Evolutionary conservation across 2,888 invertebrate genomes (phyloP).

Genomic region (Dinocampus coccinellae): DNA sequence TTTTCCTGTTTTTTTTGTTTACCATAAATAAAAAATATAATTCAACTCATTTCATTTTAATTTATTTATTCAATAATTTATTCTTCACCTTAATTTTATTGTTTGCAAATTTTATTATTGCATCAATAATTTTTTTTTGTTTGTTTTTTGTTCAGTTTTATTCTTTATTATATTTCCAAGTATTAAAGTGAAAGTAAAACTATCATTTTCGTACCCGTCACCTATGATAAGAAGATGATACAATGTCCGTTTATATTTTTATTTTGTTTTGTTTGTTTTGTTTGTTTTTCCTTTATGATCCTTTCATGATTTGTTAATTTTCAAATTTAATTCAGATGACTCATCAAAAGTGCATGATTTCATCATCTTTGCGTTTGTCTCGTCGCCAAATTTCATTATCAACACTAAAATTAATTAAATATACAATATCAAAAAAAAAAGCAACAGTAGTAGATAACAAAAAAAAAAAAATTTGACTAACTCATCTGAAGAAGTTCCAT

Average conservation of each 20-base stretch:
- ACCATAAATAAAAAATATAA: background rate
- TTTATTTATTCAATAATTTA: slow-evolving; percentile 41
- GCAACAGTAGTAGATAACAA: no score
- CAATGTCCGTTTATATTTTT: background rate
- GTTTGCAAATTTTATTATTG: slow-evolving; percentile 22
- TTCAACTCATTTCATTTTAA: background rate
- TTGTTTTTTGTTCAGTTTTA: no score
- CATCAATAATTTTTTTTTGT: background rate
- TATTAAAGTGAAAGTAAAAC: background rate
- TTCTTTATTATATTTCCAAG: background rate
- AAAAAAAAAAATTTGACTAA: slow-evolving; percentile 41
- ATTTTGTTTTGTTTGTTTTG: background rate
- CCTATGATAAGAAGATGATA: background rate
- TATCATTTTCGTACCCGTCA: slow-evolving; percentile 5
- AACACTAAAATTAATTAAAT: slow-evolving; percentile 49
- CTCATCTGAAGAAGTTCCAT: slow-evolving; percentile 52
- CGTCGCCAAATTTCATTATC: slow-evolving; percentile 59
- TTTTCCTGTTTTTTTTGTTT: no score
- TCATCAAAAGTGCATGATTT: background rate
- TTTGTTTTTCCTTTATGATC: background rate
- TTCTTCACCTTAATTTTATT: slow-evolving; percentile 19
- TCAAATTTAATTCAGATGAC: background rate
- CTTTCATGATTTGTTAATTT: no score
- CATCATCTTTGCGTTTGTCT: slow-evolving; percentile 42
- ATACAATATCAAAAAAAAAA: no score